phyloP scores from a whole-genome alignment of 2,797 vertebrate species.

The Microhierax caerulescens region DNA sequence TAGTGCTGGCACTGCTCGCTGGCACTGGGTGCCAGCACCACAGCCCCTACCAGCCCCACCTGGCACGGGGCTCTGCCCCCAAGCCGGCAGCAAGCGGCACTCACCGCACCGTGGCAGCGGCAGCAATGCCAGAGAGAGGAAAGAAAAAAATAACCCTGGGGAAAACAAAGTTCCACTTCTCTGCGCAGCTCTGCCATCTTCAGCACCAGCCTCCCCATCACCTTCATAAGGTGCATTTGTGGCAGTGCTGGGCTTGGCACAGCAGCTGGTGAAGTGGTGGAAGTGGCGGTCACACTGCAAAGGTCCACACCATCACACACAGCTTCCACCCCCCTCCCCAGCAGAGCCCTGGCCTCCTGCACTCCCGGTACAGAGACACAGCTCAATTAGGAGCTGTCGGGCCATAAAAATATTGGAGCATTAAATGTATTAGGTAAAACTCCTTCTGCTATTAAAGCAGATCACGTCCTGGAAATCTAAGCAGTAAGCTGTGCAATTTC shows the following conservation, averaged over 20 bases:
- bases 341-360: accelerated
- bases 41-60: accelerated
- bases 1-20: neutral
- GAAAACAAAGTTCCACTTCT: neutral
- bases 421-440: conserved; percentile 19
- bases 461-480: conserved; percentile 22
- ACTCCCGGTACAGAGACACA: neutral
- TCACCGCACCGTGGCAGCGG: neutral
- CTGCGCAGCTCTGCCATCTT: neutral
- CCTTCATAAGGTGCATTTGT: accelerated
- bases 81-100: neutral
- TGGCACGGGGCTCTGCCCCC: neutral
- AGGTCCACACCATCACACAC: neutral
- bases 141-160: neutral
- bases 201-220: neutral
- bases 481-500: neutral
- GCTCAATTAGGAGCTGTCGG: neutral
- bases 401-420: neutral
- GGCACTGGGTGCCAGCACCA: neutral
- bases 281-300: neutral
- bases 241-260: neutral
- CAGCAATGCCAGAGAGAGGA: neutral
- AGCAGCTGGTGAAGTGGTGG: neutral
- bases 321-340: neutral
- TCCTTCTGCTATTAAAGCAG: conserved; percentile 35